phyloP scores from a whole-genome alignment of 53 echinoderm and acorn worm genomes.

The Mesocentrotus franciscanus region DNA sequence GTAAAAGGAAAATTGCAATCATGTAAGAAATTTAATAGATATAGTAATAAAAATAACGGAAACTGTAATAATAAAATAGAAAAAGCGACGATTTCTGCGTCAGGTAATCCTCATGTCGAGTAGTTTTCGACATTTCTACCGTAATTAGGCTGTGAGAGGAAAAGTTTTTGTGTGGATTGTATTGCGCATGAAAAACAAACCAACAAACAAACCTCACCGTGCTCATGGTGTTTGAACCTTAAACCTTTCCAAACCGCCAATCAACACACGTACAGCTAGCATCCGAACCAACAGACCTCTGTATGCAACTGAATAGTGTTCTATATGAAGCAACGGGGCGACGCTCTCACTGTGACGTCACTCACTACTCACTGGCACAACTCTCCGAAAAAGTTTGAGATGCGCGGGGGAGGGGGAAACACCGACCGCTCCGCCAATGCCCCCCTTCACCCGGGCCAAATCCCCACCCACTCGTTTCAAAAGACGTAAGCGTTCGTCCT shows the following conservation, averaged over 20 bases:
- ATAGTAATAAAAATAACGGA: too few species aligned
- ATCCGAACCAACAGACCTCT: neutral
- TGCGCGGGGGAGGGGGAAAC: slow-evolving; percentile 36
- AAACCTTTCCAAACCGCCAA: neutral
- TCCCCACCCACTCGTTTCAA: slow-evolving; percentile 33
- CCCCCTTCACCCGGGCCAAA: slow-evolving; percentile 25
- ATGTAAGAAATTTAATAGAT: too few species aligned
- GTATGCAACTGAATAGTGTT: neutral
- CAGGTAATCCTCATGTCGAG: too few species aligned
- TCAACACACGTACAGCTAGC: neutral
- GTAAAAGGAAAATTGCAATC: too few species aligned
- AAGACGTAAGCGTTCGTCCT: slow-evolving; percentile 34
- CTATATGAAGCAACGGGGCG: neutral
- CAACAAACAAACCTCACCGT: neutral
- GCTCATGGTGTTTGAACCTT: too few species aligned
- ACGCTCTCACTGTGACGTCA: neutral
- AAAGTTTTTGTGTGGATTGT: too few species aligned
- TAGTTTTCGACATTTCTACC: too few species aligned
- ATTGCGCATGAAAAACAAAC: too few species aligned
- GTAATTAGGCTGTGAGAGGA: too few species aligned
- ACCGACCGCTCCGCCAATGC: neutral
- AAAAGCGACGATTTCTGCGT: too few species aligned
- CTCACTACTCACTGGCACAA: neutral
- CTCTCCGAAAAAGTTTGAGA: neutral
- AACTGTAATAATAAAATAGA: too few species aligned